Evolutionary conservation across 2,888 invertebrate genomes (phyloP).

Genomic region (Drosophila meridiana): DNA sequence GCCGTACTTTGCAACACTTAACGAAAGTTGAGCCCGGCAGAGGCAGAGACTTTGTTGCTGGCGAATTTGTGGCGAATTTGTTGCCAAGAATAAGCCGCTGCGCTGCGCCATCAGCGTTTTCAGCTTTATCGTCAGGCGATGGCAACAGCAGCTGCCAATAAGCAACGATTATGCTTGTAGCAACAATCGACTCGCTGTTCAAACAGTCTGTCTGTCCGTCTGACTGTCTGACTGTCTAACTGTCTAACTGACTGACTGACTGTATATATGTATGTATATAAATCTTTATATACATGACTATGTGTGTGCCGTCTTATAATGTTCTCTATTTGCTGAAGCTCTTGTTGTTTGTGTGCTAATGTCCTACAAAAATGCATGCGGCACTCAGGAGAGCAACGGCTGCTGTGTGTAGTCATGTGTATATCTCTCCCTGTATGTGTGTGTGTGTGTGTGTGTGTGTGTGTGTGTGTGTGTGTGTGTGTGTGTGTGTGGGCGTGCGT

Average conservation of each 20-base stretch:
- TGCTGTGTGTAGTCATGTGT: slow-evolving; percentile 43
- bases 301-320: slow-evolving; percentile 42
- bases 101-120: slow-evolving; percentile 74
- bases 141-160: slow-evolving; percentile 74
- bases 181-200: slow-evolving; percentile 66
- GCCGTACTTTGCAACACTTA: not conserved
- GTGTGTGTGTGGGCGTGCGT: not conserved
- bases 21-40: not conserved
- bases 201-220: slow-evolving; percentile 8
- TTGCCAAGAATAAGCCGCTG: slow-evolving; percentile 23
- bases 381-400: slow-evolving; percentile 63
- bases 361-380: slow-evolving; percentile 74
- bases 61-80: slow-evolving; percentile 1
- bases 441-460: not conserved
- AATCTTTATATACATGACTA: slow-evolving; percentile 7
- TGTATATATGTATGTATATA: slow-evolving; percentile 7
- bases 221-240: slow-evolving; percentile 8
- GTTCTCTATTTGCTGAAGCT: slow-evolving; percentile 64
- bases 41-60: not conserved
- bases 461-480: slow-evolving; percentile 18
- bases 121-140: slow-evolving; percentile 58
- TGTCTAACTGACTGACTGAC: slow-evolving; percentile 15
- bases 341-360: slow-evolving; percentile 63
- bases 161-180: slow-evolving; percentile 79
- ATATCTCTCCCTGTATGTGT: not conserved